These are phyloP conservation scores for Chrysoperla carnea DNA, from an alignment of 1,140 invertebrate genomes.

Conservation along the genomic window DNA sequence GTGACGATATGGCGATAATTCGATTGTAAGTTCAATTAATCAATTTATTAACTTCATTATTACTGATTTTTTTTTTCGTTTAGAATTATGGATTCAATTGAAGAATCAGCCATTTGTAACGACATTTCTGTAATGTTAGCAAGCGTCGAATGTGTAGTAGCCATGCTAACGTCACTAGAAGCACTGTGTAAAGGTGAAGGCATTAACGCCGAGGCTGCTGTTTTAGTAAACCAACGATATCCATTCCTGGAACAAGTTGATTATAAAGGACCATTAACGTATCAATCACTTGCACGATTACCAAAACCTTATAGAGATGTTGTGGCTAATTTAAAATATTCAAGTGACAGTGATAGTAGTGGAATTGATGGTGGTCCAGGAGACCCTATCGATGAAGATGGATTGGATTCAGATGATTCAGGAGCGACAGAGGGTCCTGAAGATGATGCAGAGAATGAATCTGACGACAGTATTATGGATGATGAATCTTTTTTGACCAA, in stretches of 20 bases:
- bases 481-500: conserved; percentile 29
- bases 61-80: conserved; percentile 11
- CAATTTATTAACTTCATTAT: conserved; percentile 6
- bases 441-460: conserved; percentile 28
- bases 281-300: conserved; percentile 62
- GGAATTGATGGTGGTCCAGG: conserved; percentile 33
- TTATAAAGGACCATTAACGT: conserved; percentile 67
- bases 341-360: conserved; percentile 22
- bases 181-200: conserved; percentile 54
- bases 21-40: conserved; percentile 49
- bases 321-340: conserved; percentile 29
- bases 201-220: conserved; percentile 34
- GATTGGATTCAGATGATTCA: conserved; percentile 38
- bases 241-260: conserved; percentile 57
- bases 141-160: conserved; percentile 68
- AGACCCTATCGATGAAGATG: conserved; percentile 30
- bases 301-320: conserved; percentile 54
- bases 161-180: conserved; percentile 66
- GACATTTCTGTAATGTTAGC: conserved; percentile 56
- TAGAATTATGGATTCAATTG: conserved; percentile 81
- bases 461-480: conserved; percentile 29
- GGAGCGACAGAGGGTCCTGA: conserved; percentile 58
- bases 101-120: conserved; percentile 52
- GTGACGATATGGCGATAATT: conserved; percentile 79
- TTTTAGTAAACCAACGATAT: conserved; percentile 54